Conservation (phyloP, 2,888 invertebrate species). For the Apotomis capreana region DNA sequence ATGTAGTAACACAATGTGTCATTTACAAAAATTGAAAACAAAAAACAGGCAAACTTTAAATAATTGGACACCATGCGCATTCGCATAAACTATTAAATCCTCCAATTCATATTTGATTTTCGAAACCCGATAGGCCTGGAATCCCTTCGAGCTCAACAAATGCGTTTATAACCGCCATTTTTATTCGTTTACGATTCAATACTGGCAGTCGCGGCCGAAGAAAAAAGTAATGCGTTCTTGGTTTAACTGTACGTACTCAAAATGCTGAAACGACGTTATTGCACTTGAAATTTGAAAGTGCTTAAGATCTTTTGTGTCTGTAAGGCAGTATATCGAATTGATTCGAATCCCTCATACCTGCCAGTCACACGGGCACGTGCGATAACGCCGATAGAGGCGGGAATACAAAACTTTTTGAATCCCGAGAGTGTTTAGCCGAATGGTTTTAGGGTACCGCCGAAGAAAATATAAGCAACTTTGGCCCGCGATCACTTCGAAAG, state of each 20-base stretch:
- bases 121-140: constrained; percentile 5
- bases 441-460: constrained; percentile 47
- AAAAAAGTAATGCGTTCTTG: constrained; percentile 35
- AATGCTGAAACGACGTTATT: not conserved
- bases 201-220: constrained; percentile 13
- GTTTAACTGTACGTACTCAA: constrained; percentile 19
- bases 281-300: constrained; percentile 8
- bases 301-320: constrained; percentile 9
- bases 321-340: constrained; percentile 25
- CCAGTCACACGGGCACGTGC: constrained; percentile 50
- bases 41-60: not conserved
- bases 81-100: constrained; percentile 14
- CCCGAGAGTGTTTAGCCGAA: constrained; percentile 46
- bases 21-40: not conserved
- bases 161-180: constrained; percentile 31
- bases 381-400: constrained; percentile 45
- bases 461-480: constrained; percentile 42
- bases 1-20: too few relatives aligned
- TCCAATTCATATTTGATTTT: constrained; percentile 10
- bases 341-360: constrained; percentile 41
- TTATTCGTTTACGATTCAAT: constrained; percentile 24
- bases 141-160: constrained; percentile 24
- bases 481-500: constrained; percentile 34
- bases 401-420: constrained; percentile 54
- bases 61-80: not conserved